Percentiles rank a stretch among this genome's conserved stretches.
phyloP scores from a whole-genome alignment of 2,797 vertebrate species.

The Vireo griseus region DNA sequence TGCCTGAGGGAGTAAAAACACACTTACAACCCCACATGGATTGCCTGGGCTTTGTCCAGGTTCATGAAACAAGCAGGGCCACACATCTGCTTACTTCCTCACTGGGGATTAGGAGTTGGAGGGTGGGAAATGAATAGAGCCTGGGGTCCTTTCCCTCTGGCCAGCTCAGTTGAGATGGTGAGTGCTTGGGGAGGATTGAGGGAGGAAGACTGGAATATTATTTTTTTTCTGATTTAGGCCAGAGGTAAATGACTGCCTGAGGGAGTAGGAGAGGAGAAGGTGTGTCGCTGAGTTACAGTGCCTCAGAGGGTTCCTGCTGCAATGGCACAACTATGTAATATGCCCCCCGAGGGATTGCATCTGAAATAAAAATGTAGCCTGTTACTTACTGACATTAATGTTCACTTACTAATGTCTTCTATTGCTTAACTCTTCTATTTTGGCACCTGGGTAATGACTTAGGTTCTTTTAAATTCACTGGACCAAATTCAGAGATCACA shows the following conservation, averaged over 20 bases:
- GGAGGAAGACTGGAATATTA: constrained; percentile 3
- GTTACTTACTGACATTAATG: constrained; percentile 44
- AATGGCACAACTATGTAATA: neutral
- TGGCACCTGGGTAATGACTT: constrained; percentile 9
- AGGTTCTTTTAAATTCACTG: constrained; percentile 22
- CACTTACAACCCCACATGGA: neutral
- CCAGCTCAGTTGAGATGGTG: constrained; percentile 13
- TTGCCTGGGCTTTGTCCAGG: constrained; percentile 42
- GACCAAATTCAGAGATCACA: neutral
- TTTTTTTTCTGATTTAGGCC: constrained; percentile 35
- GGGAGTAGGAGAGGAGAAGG: constrained; percentile 20
- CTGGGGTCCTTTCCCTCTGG: neutral
- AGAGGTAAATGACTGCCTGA: neutral
- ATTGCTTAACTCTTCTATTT: constrained; percentile 39
- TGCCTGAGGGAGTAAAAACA: constrained; percentile 25
- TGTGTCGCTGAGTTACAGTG: constrained; percentile 8
- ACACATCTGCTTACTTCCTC: constrained; percentile 54
- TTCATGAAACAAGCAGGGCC: constrained; percentile 35
- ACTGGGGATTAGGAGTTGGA: constrained; percentile 12
- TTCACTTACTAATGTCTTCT: constrained; percentile 31
- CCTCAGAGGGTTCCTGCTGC: neutral
- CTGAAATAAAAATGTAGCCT: constrained; percentile 30
- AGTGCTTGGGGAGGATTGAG: neutral
- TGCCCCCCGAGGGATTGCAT: neutral
- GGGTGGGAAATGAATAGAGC: constrained; percentile 35